Evolutionary conservation across 2,888 invertebrate genomes (phyloP).

Genomic region (Plemyria rubiginata): DNA sequence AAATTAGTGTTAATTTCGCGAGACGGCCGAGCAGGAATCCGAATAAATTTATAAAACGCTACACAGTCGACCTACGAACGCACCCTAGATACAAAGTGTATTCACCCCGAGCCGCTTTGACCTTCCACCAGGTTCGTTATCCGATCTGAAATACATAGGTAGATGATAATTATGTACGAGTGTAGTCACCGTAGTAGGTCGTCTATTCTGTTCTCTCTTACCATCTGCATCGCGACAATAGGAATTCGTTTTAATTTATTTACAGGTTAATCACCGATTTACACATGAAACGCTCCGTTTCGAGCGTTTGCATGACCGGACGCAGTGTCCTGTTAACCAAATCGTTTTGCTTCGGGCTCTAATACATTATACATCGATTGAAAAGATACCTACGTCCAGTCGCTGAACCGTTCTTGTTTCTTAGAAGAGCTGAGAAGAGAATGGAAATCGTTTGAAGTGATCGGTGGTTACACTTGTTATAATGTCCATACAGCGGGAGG

Average conservation of each 20-base stretch:
- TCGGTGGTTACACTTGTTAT: constrained; percentile 23
- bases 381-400: constrained; percentile 25
- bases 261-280: constrained; percentile 42
- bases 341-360: constrained; percentile 32
- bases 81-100: constrained; percentile 69
- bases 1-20: constrained; percentile 29
- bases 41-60: constrained; percentile 44
- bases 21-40: constrained; percentile 31
- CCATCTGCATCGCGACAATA: constrained; percentile 38
- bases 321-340: constrained; percentile 38
- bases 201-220: constrained; percentile 34
- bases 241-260: constrained; percentile 35
- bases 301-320: constrained; percentile 35
- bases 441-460: constrained; percentile 24
- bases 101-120: constrained; percentile 63
- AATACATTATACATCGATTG: constrained; percentile 35
- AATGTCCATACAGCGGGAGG: constrained; percentile 38
- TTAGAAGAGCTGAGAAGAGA: constrained; percentile 19
- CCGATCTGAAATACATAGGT: constrained; percentile 59
- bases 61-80: constrained; percentile 54
- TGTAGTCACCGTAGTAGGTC: constrained; percentile 45
- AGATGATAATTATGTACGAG: constrained; percentile 46
- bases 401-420: constrained; percentile 20
- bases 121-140: constrained; percentile 65
- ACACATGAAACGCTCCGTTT: constrained; percentile 32